These are phyloP conservation scores for Dryococelus australis DNA, from an alignment of 2,888 invertebrate genomes.

Conservation along the genomic window DNA sequence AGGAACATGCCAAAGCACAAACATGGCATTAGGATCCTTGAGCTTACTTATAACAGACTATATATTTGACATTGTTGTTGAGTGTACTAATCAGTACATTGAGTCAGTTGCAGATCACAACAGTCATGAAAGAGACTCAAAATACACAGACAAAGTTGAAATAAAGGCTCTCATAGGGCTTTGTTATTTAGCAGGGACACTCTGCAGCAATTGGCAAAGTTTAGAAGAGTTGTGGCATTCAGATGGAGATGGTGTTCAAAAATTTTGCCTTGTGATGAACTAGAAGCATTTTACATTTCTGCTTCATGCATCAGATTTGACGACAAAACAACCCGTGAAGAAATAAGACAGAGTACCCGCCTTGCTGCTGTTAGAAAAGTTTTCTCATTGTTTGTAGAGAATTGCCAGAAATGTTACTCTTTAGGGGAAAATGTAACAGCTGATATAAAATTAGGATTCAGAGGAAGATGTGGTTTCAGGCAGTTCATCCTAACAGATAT, in stretches of 20 bases:
- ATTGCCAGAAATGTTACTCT: slow-evolving; percentile 42
- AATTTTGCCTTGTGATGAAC: too few relatives aligned
- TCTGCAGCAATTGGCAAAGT: background rate
- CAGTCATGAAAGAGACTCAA: too few relatives aligned
- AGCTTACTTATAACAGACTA: background rate
- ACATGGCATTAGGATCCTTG: background rate
- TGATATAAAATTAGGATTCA: background rate
- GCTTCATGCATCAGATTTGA: slow-evolving; percentile 48
- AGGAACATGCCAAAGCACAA: background rate
- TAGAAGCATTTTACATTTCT: slow-evolving; percentile 21
- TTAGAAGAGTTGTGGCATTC: background rate
- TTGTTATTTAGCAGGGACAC: background rate
- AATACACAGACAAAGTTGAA: too few relatives aligned
- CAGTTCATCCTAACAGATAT: background rate
- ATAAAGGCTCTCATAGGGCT: too few relatives aligned
- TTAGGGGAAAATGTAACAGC: slow-evolving; percentile 44
- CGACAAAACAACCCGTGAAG: slow-evolving; percentile 43
- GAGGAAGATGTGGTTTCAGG: background rate
- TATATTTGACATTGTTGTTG: slow-evolving; percentile 1
- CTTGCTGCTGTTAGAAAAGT: too few relatives aligned
- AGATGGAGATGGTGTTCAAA: too few relatives aligned
- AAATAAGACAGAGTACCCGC: slow-evolving; percentile 42
- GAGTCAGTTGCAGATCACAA: too few relatives aligned
- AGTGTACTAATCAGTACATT: too few relatives aligned
- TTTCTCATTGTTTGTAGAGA: slow-evolving; percentile 47